A percentile compares a stretch with the other conserved stretches of the same genome.
These are phyloP conservation scores for Aegithalos caudatus DNA, from an alignment of 2,113 vertebrate species.

Conservation along the genomic window DNA sequence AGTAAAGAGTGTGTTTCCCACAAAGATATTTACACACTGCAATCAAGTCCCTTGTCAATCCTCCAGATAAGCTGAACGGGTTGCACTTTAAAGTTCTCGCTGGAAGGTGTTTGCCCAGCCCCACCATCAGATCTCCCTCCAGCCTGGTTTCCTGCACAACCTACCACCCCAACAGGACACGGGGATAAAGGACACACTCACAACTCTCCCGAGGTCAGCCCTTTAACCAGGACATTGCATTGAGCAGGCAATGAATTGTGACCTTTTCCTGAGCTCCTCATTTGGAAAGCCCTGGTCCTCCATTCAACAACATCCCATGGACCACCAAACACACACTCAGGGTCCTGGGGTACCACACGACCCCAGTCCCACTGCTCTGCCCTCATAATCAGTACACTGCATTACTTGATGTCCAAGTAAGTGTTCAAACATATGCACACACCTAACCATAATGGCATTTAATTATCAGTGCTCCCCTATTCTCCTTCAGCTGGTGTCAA, in stretches of 20 bases:
- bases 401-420: neutral
- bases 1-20: neutral
- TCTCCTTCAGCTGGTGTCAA: neutral
- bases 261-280: neutral
- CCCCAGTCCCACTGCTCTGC: neutral
- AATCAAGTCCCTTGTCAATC: conserved; percentile 50
- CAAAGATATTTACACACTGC: conserved; percentile 47
- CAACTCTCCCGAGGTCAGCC: neutral
- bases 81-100: conserved; percentile 41
- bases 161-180: fast-evolving
- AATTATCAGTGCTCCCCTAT: neutral
- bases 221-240: fast-evolving
- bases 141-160: neutral
- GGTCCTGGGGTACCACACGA: neutral
- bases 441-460: neutral
- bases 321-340: neutral
- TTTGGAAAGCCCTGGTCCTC: neutral
- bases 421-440: neutral
- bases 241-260: neutral
- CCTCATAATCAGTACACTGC: fast-evolving
- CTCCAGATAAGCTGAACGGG: conserved; percentile 52
- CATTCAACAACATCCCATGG: neutral
- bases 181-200: fast-evolving
- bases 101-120: conserved; percentile 49
- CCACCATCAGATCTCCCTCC: neutral